Percentiles rank a stretch among this genome's conserved stretches.
Evolutionary conservation across 2,888 invertebrate genomes (phyloP).

Genomic region (Protonemura montana): DNA sequence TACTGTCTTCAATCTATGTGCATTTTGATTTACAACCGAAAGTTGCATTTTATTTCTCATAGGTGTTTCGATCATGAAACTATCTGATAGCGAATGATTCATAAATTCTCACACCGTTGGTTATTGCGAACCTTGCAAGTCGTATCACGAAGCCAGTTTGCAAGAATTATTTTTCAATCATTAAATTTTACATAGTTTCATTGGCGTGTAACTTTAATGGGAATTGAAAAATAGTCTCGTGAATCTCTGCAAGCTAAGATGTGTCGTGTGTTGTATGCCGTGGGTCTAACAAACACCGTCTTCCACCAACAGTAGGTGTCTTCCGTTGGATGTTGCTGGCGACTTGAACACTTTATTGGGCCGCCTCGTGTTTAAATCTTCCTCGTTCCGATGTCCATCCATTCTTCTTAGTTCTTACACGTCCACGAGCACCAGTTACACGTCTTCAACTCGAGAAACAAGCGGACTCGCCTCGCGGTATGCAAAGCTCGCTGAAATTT

Average conservation of each 20-base stretch:
- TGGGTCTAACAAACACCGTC: background rate
- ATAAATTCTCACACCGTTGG: too few species aligned
- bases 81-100: too few species aligned
- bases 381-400: conserved; percentile 15
- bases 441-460: background rate
- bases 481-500: background rate
- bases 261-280: too few species aligned
- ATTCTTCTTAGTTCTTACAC: background rate
- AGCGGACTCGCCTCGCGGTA: background rate
- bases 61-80: too few species aligned
- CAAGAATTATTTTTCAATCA: background rate
- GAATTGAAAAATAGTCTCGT: background rate
- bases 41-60: too few species aligned
- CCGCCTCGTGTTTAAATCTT: conserved; percentile 17
- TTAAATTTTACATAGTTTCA: background rate
- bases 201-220: background rate
- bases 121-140: too few species aligned
- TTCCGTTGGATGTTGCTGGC: background rate
- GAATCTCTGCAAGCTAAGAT: background rate
- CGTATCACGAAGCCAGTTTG: background rate
- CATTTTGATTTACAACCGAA: too few species aligned
- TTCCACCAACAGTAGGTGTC: background rate
- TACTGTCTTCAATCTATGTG: too few species aligned
- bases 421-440: background rate
- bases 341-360: conserved; percentile 16